These are phyloP conservation scores for Dryadula phaetusa DNA, from an alignment of 2,888 invertebrate species.

Conservation along the genomic window DNA sequence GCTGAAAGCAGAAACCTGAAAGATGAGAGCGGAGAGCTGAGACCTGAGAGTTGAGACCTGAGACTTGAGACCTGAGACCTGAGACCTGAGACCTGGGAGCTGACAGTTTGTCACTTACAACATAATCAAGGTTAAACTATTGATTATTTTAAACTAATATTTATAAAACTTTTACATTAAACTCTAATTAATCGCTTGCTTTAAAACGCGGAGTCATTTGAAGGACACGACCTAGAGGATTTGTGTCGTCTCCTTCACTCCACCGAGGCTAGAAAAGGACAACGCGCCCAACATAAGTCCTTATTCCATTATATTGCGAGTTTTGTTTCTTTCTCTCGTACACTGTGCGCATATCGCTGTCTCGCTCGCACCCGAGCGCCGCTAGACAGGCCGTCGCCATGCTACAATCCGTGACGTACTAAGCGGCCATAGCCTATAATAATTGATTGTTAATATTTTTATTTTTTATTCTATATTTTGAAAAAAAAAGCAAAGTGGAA, in stretches of 20 bases:
- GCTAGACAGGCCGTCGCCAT: slow-evolving; percentile 59
- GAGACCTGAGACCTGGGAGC: no score
- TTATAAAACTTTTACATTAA: slow-evolving; percentile 36
- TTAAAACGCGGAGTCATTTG: slow-evolving; percentile 45
- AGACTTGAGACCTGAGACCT: no score
- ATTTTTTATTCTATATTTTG: not conserved
- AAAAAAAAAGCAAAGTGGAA: not conserved
- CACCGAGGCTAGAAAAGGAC: slow-evolving; percentile 13
- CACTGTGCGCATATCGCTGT: slow-evolving; percentile 19
- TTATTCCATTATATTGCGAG: slow-evolving; percentile 17
- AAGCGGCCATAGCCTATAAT: slow-evolving; percentile 28
- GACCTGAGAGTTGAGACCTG: no score
- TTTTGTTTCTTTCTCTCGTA: slow-evolving; percentile 29
- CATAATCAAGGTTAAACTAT: no score
- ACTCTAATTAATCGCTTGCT: slow-evolving; percentile 39
- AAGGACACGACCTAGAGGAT: slow-evolving; percentile 45
- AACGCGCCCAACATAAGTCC: slow-evolving; percentile 1
- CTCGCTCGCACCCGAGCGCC: slow-evolving; percentile 45
- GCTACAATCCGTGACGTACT: slow-evolving; percentile 45
- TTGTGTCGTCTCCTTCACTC: slow-evolving; percentile 20
- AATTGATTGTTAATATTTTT: slow-evolving; percentile 4
- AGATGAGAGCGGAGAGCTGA: no score
- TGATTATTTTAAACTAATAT: slow-evolving; percentile 5
- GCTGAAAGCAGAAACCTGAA: no score
- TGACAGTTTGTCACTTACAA: no score